Evolutionary conservation across 2,113 vertebrate genomes (phyloP).

Genomic region (Gnathonemus echidnorhynchus): DNA sequence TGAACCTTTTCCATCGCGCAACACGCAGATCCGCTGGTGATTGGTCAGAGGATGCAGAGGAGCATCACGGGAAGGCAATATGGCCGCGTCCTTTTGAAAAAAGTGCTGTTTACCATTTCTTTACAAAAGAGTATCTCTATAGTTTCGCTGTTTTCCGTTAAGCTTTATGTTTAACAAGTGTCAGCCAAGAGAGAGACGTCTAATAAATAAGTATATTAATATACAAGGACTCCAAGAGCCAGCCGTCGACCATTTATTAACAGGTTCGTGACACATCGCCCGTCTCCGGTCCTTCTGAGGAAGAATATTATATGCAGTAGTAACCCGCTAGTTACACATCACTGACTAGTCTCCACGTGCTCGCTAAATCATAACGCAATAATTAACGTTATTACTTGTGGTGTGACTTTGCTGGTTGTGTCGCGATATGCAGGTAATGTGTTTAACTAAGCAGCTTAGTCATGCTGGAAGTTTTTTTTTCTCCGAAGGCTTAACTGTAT

Average conservation of each 20-base stretch:
- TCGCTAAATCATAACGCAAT: neutral
- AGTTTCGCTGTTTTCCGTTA: slow-evolving; percentile 13
- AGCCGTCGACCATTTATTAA: slow-evolving; percentile 57
- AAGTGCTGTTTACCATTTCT: slow-evolving; percentile 6
- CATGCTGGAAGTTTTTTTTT: neutral
- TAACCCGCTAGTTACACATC: slow-evolving; percentile 3
- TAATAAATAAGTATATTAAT: slow-evolving; percentile 20
- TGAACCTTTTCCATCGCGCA: neutral
- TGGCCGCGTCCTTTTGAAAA: slow-evolving; percentile 79
- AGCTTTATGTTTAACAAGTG: slow-evolving; percentile 34
- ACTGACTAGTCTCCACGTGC: neutral
- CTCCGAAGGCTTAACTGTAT: neutral
- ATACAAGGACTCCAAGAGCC: slow-evolving; percentile 55
- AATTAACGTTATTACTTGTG: slow-evolving; percentile 10
- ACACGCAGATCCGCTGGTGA: slow-evolving; percentile 27
- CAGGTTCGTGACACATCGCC: slow-evolving; percentile 47
- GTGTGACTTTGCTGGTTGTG: neutral
- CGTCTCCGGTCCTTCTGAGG: neutral
- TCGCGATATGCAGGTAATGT: neutral
- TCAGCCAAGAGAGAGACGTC: slow-evolving; percentile 12
- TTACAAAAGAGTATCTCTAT: neutral
- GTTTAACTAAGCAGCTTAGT: neutral
- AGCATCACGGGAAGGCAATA: slow-evolving; percentile 70
- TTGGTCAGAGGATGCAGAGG: slow-evolving; percentile 50
- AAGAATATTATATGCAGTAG: neutral